These are phyloP conservation scores for Paratilapia polleni DNA, from an alignment of 2,113 vertebrate genomes.

Conservation along the genomic window DNA sequence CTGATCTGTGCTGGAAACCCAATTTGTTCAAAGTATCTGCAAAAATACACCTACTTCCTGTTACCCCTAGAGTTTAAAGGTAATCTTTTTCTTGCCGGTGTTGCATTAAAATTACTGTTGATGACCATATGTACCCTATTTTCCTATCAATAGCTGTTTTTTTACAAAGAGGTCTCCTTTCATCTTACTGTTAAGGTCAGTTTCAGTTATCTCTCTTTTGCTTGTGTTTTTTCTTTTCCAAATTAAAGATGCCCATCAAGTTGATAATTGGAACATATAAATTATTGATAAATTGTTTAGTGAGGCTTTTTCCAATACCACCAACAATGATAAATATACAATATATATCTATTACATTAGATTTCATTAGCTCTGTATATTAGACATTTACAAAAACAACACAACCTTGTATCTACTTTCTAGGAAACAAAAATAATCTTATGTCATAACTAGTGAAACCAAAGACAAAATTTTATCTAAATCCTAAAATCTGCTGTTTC, in stretches of 20 bases:
- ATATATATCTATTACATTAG: fast-evolving
- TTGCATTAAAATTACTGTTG: fast-evolving
- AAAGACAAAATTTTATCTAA: neutral
- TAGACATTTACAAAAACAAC: fast-evolving
- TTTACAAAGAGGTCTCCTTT: neutral
- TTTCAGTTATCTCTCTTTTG: neutral
- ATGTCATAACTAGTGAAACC: neutral
- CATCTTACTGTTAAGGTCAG: neutral
- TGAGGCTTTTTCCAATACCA: neutral
- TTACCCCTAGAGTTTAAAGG: neutral
- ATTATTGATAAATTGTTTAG: neutral
- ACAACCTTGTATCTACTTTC: neutral
- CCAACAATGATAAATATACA: neutral
- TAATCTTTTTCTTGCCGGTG: neutral
- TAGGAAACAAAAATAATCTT: neutral
- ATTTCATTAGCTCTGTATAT: neutral
- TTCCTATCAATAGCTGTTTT: neutral
- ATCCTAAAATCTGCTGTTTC: neutral
- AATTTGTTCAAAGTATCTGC: neutral
- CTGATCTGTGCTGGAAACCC: neutral
- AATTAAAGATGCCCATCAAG: neutral
- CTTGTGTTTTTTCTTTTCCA: neutral
- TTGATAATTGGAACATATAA: neutral
- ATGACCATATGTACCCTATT: neutral
- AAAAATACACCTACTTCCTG: fast-evolving